Evolutionary conservation across 2,888 invertebrate genomes (phyloP).

Genomic region (Cantharis rufa): DNA sequence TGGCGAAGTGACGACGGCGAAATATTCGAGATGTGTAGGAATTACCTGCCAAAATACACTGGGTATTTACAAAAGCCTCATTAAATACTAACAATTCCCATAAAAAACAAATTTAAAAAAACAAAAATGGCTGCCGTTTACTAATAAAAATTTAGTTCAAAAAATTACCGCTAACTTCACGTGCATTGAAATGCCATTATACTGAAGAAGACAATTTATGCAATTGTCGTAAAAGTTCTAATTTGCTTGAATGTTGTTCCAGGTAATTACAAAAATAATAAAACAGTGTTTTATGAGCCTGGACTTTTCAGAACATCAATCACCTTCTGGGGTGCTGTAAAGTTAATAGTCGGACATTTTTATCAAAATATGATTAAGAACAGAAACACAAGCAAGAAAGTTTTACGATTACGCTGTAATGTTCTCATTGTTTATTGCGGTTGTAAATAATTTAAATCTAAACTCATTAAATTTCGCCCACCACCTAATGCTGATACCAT

Average conservation of each 20-base stretch:
- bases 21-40: too few species aligned
- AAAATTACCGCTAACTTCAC: not conserved
- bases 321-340: not conserved
- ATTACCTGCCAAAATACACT: too few species aligned
- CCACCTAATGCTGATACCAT: not conserved
- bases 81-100: too few species aligned
- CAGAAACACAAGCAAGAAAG: not conserved
- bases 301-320: not conserved
- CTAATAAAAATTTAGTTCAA: not conserved
- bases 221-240: not conserved
- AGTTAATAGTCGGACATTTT: not conserved
- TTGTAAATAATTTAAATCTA: not conserved
- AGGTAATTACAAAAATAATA: not conserved
- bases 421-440: not conserved
- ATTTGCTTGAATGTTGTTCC: not conserved
- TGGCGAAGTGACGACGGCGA: too few species aligned
- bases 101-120: too few species aligned
- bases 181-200: not conserved
- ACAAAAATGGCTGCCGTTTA: too few species aligned
- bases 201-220: not conserved
- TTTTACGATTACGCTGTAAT: not conserved
- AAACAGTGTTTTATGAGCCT: not conserved
- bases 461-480: not conserved
- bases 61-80: too few species aligned
- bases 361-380: not conserved